Base-by-base conservation (phyloP, 2,113 vertebrate genomes). In the Coregonus clupeaformis region DNA sequence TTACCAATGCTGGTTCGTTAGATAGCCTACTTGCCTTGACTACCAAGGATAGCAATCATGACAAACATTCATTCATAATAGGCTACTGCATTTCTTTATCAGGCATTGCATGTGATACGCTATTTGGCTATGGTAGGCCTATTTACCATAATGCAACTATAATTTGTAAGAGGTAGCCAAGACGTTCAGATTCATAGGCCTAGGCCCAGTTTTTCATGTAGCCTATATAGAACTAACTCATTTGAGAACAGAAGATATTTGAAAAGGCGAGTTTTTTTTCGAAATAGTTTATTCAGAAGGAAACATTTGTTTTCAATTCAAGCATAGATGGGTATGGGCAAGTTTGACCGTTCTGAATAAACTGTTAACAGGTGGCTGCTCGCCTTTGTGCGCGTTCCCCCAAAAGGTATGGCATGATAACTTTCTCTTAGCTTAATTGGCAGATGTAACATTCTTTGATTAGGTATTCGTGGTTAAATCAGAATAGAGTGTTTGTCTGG, bases 401-500 rank as follows among this genome's bases (percentile, higher is more conserved):
- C 83, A 81, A 79, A 80, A n/a, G 76, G 27, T 74, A 85, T 81
- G 72, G 29, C 20, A 14, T 29, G 32, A 63, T 16, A 72, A 72
- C 30, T 7, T 65, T 14, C 2, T 14, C 49, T 90, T 55, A 22
- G n/a, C n/a, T 60, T 65, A 65, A 79, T 5, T 80, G 78, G 81
- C 83, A 88, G 84, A 85, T 89, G 85, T 86, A 25, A 4, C 68
- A 63, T 80, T 47, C 76, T 87, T 87, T 84, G 85, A 89, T 86
- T 18, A 80, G 78, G 88, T 81, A 89, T 81, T 89, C 75, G 79
- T 83, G 91, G 85, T 90, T 90, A 91, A 90, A 88, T 87, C 78
- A 85, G 59, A 90, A 87, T 86, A 85, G 52, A 78, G 77, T 87
- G 72, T 87, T 87, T 89, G 88, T 71, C 80, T 78, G 73, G 66